Percentiles rank a stretch among this genome's conserved stretches.
phyloP scores from a whole-genome alignment of 2,888 invertebrate genomes.

The Eupithecia abbreviata region DNA sequence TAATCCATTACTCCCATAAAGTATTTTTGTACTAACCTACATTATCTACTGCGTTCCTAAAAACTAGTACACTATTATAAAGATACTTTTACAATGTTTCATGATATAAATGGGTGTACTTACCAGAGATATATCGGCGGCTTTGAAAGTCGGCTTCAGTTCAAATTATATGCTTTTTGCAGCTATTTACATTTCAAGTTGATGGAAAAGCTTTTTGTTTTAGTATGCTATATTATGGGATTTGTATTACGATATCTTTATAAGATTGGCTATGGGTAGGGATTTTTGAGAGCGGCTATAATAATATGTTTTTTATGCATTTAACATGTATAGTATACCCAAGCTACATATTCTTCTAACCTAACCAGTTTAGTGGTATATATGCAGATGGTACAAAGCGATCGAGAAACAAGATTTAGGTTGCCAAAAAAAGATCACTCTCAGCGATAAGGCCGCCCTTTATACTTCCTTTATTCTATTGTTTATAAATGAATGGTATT shows the following conservation, averaged over 20 bases:
- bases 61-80: neutral
- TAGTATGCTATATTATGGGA: neutral
- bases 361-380: neutral
- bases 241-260: neutral
- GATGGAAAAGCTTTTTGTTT: conserved; percentile 38
- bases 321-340: neutral
- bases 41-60: neutral
- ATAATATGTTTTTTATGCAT: neutral
- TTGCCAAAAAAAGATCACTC: too few relatives aligned
- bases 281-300: neutral
- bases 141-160: conserved; percentile 34
- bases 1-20: neutral
- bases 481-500: too few relatives aligned
- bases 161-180: conserved; percentile 39
- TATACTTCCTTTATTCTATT: too few relatives aligned
- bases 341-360: neutral
- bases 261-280: neutral
- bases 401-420: neutral
- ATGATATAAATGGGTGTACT: conserved; percentile 5
- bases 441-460: too few relatives aligned
- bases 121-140: conserved; percentile 28
- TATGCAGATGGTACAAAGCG: neutral
- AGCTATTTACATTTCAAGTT: conserved; percentile 38
- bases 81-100: neutral
- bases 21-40: neutral